phyloP scores from a whole-genome alignment of 2,113 vertebrate genomes.

The Dolichotis patagonum region DNA sequence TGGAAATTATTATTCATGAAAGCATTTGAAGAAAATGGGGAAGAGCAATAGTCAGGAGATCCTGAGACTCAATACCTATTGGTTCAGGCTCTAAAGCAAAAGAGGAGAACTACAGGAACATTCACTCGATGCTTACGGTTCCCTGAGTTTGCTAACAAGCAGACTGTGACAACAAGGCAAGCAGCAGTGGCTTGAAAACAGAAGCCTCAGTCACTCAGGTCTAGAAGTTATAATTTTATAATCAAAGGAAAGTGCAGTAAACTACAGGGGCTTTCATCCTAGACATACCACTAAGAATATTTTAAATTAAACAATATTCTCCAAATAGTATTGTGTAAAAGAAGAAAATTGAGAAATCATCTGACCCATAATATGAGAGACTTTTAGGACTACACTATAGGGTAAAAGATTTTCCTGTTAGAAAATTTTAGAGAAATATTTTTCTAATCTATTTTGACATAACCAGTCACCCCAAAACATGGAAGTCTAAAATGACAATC shows the following conservation, averaged over 20 bases:
- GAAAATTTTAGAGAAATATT: not conserved
- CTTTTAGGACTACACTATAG: not conserved
- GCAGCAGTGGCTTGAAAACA: not conserved
- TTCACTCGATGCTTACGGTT: not conserved
- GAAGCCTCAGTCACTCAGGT: not conserved
- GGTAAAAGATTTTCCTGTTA: not conserved
- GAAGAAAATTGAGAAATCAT: not conserved
- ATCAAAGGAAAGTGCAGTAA: not conserved
- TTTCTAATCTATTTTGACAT: not conserved
- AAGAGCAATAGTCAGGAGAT: fast-evolving
- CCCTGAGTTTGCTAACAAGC: not conserved
- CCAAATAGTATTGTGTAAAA: not conserved
- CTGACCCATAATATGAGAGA: not conserved
- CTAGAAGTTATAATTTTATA: not conserved
- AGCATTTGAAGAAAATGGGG: not conserved
- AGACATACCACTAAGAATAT: not conserved
- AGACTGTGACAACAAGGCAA: not conserved
- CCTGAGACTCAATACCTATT: not conserved
- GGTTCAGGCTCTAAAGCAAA: not conserved
- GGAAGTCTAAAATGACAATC: not conserved
- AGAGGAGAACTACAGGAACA: not conserved
- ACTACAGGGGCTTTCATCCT: not conserved
- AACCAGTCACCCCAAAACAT: not conserved
- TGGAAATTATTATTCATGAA: not conserved
- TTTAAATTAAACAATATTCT: not conserved